Evolutionary conservation across 2,888 invertebrate species (phyloP), one percentile per base, ranked within the genome.

Genomic region (Pachycephus smyrnensis): DNA sequence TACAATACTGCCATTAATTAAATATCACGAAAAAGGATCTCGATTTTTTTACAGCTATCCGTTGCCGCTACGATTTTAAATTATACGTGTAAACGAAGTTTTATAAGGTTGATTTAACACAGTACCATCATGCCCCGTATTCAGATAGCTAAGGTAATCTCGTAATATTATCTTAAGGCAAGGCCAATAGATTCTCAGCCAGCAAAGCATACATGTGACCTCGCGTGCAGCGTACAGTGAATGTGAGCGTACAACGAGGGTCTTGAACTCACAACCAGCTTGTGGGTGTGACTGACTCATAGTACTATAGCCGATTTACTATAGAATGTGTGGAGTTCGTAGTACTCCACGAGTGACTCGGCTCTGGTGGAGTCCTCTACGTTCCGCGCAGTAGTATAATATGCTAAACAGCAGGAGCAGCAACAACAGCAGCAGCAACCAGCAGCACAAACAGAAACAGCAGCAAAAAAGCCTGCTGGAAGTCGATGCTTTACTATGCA

Each of bases 221-320:
- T 88, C 89, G 89, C 87, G 86, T 82, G 81, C 76, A 76, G 75
- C 31, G 36, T 73, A 36, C 74, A 33, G 33, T 75, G 80, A 82
- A 81, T 82, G 86, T 82, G 84, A 82, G 83, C 82, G 85, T 86
- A 86, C 86, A 86, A 84, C 85, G 89, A 90, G 90, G 90, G 87
- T 90, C 88, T 90, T 90, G 90, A 90, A 90, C 90, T 85, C 89
- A 84, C 86, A 85, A 85, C 83, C 85, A 84, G 84, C 89, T 89
- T 86, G 89, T 89, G 90, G 89, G 90, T 90, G 90, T 90, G 90
- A 90, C 90, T 90, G 90, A 90, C 89, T 90, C 89, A 90, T 90
- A 90, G 88, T 90, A 90, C 89, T 90, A 90, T 88, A 89, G 89
- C 87, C 89, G 89, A 88, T 89, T 90, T 90, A 90, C 90, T 90